Evolutionary conservation across 1,140 invertebrate genomes (phyloP).

Genomic region (Lethrus apterus): DNA sequence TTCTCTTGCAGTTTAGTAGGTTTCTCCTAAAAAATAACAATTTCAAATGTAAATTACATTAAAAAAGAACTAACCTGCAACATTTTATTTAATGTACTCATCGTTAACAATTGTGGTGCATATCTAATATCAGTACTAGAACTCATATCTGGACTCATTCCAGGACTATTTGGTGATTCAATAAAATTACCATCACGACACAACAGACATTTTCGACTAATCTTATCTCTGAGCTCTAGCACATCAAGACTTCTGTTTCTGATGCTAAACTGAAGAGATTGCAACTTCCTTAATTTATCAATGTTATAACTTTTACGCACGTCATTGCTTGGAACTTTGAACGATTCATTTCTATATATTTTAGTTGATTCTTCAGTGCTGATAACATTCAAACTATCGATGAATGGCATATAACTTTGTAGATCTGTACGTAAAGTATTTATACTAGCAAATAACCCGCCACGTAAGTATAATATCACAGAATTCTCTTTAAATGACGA

Average conservation of each 20-base stretch:
- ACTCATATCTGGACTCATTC: conserved; percentile 34
- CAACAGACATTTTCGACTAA: conserved; percentile 30
- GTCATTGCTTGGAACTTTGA: conserved; percentile 49
- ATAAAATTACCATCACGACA: neutral
- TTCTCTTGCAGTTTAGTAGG: conserved; percentile 44
- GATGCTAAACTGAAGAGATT: conserved; percentile 51
- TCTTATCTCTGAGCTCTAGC: conserved; percentile 45
- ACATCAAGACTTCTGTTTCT: conserved; percentile 50
- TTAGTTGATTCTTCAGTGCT: conserved; percentile 25
- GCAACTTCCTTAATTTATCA: conserved; percentile 56
- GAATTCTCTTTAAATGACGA: conserved; percentile 68
- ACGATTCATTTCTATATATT: conserved; percentile 29
- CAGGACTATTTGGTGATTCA: conserved; percentile 14
- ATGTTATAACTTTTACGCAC: conserved; percentile 68
- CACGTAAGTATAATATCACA: conserved; percentile 79
- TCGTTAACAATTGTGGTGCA: conserved; percentile 41
- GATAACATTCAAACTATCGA: conserved; percentile 33
- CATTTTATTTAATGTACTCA: conserved; percentile 46
- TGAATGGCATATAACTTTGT: conserved; percentile 30
- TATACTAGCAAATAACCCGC: conserved; percentile 67
- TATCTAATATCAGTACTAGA: conserved; percentile 40
- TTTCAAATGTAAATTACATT: neutral
- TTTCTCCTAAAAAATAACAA: conserved; percentile 33
- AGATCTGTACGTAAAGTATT: conserved; percentile 35
- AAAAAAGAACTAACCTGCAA: conserved; percentile 22